These are phyloP conservation scores for Prenolepis imparis DNA, from an alignment of 2,888 invertebrate species.

Conservation along the genomic window DNA sequence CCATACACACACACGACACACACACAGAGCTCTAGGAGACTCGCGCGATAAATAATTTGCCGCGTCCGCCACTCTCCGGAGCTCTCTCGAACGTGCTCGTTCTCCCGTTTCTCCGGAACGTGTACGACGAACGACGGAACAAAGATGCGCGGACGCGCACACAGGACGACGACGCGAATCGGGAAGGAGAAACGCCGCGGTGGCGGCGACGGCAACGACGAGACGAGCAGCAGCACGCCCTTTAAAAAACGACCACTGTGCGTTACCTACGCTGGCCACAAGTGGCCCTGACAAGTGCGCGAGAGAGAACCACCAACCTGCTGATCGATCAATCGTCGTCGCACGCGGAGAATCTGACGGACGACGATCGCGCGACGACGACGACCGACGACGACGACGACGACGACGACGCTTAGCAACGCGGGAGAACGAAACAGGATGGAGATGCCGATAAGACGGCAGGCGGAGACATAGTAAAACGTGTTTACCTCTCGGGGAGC, in stretches of 20 bases:
- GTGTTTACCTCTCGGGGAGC: conserved; percentile 82
- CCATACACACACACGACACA: background rate
- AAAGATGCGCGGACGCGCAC: conserved; percentile 23
- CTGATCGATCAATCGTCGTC: conserved; percentile 82
- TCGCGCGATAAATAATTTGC: conserved; percentile 38
- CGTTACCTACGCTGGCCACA: conserved; percentile 80
- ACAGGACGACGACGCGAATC: background rate
- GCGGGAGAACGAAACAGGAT: conserved; percentile 41
- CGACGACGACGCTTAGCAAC: conserved; percentile 26
- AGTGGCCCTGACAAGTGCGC: conserved; percentile 80
- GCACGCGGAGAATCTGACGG: conserved; percentile 65
- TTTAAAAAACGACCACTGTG: conserved; percentile 75
- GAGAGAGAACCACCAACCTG: conserved; percentile 65
- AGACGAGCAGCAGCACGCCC: conserved; percentile 57
- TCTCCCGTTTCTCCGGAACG: background rate
- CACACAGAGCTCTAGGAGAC: background rate
- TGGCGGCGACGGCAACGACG: background rate
- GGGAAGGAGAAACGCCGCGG: background rate
- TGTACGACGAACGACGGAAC: conserved; percentile 20
- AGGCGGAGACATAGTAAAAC: conserved; percentile 53
- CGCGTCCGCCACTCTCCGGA: conserved; percentile 15
- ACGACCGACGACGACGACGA: conserved; percentile 23
- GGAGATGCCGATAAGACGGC: conserved; percentile 13
- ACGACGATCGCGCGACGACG: conserved; percentile 42
- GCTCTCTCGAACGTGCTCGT: conserved; percentile 18